phyloP scores from a whole-genome alignment of 2,888 invertebrate genomes.

The Ptychoptera albimana region DNA sequence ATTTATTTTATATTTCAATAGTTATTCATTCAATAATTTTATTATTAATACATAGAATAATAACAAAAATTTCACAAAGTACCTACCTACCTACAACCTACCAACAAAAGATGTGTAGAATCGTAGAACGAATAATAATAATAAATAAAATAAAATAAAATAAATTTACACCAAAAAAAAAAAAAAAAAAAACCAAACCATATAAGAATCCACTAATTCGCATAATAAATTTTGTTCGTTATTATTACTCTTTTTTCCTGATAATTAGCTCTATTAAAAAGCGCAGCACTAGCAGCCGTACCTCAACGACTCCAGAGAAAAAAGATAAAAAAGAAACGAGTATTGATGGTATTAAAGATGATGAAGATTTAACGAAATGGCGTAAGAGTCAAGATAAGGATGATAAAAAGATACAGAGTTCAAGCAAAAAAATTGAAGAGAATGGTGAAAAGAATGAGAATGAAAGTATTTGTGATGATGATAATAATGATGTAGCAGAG shows the following conservation, averaged over 20 bases:
- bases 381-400: neutral
- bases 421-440: constrained; percentile 2
- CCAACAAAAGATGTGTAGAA: too few relatives aligned
- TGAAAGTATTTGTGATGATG: constrained; percentile 12
- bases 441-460: neutral
- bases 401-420: constrained; percentile 1
- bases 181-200: too few relatives aligned
- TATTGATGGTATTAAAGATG: constrained; percentile 1
- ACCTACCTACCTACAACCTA: too few relatives aligned
- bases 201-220: too few relatives aligned
- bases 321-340: constrained; percentile 1
- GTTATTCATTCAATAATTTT: too few relatives aligned
- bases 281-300: constrained; percentile 1
- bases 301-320: neutral
- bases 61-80: too few relatives aligned
- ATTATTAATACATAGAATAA: too few relatives aligned
- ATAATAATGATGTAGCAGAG: constrained; percentile 9
- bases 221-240: too few relatives aligned
- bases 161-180: too few relatives aligned
- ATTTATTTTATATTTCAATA: too few relatives aligned
- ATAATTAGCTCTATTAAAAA: constrained; percentile 4
- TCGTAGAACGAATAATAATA: too few relatives aligned
- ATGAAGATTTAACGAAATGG: neutral
- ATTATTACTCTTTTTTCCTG: constrained; percentile 1
- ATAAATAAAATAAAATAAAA: too few relatives aligned